These are phyloP conservation scores for Lysandra bellargus DNA, from an alignment of 2,888 invertebrate species.

Conservation along the genomic window DNA sequence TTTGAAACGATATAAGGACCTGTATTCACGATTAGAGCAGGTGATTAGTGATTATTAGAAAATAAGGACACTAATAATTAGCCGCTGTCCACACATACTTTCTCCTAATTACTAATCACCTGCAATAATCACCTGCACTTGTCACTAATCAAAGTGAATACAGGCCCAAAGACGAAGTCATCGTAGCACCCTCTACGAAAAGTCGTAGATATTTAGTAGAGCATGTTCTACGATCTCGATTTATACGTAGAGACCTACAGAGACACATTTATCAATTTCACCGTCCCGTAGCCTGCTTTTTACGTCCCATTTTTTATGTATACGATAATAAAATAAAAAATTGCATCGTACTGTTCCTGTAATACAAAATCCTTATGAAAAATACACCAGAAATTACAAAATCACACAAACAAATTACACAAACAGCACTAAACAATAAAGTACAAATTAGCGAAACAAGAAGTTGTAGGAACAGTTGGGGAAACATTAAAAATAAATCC, in stretches of 20 bases:
- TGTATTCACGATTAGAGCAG: too few relatives aligned
- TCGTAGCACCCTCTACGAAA: too few relatives aligned
- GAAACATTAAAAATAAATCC: conserved; percentile 36
- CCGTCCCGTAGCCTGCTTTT: not conserved
- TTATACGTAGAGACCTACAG: not conserved
- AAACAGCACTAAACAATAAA: conserved; percentile 10
- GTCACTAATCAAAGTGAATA: too few relatives aligned
- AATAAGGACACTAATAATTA: too few relatives aligned
- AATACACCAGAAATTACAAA: not conserved
- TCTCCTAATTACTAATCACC: too few relatives aligned
- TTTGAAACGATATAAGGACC: too few relatives aligned
- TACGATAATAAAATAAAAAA: not conserved
- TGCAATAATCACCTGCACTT: too few relatives aligned
- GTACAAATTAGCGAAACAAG: conserved; percentile 22
- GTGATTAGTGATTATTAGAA: too few relatives aligned
- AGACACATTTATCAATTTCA: not conserved
- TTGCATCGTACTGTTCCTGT: not conserved
- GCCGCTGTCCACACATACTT: too few relatives aligned
- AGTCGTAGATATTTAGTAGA: too few relatives aligned
- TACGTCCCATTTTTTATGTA: not conserved
- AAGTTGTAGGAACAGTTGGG: conserved; percentile 24
- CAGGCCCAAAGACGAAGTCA: too few relatives aligned
- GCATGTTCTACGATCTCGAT: too few relatives aligned
- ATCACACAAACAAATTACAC: conserved; percentile 3
- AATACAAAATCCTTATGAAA: not conserved